Conservation (phyloP, 2,113 vertebrate species). For the Coptodon bakossiorum region DNA sequence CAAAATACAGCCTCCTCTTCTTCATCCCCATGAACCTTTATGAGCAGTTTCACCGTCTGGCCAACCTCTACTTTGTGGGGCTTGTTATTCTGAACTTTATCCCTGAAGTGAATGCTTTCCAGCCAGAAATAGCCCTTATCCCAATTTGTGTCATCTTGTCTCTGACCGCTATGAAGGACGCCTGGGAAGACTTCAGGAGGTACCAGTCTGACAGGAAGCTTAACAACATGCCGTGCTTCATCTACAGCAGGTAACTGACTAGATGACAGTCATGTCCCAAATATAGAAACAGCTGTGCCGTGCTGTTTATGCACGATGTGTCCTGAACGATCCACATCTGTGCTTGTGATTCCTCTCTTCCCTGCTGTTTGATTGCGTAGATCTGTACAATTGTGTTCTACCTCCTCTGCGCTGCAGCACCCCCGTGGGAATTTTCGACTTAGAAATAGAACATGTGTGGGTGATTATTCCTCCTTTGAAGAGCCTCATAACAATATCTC, state of each 20-base stretch:
- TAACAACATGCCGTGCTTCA: slow-evolving; percentile 79
- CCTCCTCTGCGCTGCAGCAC: slow-evolving; percentile 45
- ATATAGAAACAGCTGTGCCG: neutral
- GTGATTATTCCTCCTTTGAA: slow-evolving; percentile 63
- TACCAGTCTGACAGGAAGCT: slow-evolving; percentile 82
- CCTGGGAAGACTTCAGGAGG: slow-evolving; percentile 89
- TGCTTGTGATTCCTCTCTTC: slow-evolving; percentile 8
- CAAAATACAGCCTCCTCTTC: slow-evolving; percentile 82
- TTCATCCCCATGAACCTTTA: slow-evolving; percentile 88
- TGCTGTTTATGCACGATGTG: neutral
- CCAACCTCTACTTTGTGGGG: slow-evolving; percentile 88
- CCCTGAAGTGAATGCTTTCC: slow-evolving; percentile 84
- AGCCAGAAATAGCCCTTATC: slow-evolving; percentile 82
- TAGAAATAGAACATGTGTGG: slow-evolving; percentile 60
- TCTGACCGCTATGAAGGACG: slow-evolving; percentile 86
- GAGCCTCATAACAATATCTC: slow-evolving; percentile 59
- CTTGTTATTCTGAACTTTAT: slow-evolving; percentile 85
- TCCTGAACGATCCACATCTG: neutral
- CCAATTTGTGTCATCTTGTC: slow-evolving; percentile 82
- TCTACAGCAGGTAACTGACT: slow-evolving; percentile 83
- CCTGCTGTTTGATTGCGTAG: slow-evolving; percentile 1
- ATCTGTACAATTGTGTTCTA: slow-evolving; percentile 17
- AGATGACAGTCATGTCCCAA: neutral
- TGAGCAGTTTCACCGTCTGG: slow-evolving; percentile 87
- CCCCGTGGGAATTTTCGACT: slow-evolving; percentile 52